Evolutionary conservation across 1,140 invertebrate species (phyloP), one percentile per base, ranked within the genome.

Genomic region (Lamellibrachia luymesi): DNA sequence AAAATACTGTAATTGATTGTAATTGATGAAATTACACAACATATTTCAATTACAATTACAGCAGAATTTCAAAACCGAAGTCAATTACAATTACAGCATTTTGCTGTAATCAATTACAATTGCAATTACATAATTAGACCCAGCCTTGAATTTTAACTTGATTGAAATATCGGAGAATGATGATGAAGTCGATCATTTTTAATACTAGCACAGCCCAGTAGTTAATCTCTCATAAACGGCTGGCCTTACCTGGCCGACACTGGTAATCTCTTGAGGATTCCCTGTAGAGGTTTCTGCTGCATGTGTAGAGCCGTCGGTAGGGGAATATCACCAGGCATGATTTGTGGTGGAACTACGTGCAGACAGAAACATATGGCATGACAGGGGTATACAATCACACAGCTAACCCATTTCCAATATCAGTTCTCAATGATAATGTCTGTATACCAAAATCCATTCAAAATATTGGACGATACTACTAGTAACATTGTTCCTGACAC

Each of bases 241-340:
- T 92, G 92, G 50, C 27, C 27, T 38, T 93, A 94, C 95, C 95
- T 95, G 96, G 95, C 95, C 93, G 94, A 96, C 50, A 94, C 93
- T 90, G 95, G 95, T 22, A 97, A 97, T 96, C 98, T 98, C 94
- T 98, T 98, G 56, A 98, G 96, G 95, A 98, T 98, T 94, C 97
- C 97, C 94, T 97, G 96, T 96, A 94, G 94, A 90, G 95, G 95
- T 92, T 96, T 95, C 90, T 94, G 96, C 96, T 92, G 52, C 50
- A 51, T 7, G 51, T 64, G 27, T 5, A 92, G 50, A 93, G 95
- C n/a, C 22, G 95, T 94, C 94, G 96, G 95, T 94, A 97, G 96
- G 90, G 97, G 97, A 95, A 98, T 97, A 89, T 97, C 97, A 93
- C 95, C 96, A 2, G 98, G 98, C 92, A 98, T 95, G 50, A 98